Conservation (phyloP, 2,113 vertebrate genomes). For the Festucalex cinctus region DNA sequence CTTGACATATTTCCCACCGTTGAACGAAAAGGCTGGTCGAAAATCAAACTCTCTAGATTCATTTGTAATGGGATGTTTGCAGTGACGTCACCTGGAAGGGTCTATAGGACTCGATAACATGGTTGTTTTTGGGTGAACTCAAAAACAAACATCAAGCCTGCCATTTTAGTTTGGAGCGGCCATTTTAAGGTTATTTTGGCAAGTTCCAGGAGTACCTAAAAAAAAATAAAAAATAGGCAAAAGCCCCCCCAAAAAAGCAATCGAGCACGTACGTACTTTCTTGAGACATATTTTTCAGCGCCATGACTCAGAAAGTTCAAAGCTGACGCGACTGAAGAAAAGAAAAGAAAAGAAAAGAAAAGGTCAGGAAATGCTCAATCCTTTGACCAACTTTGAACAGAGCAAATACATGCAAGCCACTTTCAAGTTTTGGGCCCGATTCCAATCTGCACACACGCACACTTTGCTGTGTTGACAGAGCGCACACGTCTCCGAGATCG, state of each 20-base stretch:
- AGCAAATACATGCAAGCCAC: conserved; percentile 58
- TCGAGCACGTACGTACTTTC: not conserved
- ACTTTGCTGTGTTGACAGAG: conserved; percentile 54
- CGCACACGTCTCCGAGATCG: conserved; percentile 45
- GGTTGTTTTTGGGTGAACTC: too few relatives aligned
- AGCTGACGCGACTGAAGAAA: conserved; percentile 56
- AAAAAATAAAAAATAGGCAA: too few relatives aligned
- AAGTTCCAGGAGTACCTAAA: not conserved
- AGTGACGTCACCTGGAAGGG: too few relatives aligned
- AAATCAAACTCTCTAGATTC: too few relatives aligned
- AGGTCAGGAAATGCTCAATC: conserved; percentile 50
- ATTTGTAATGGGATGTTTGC: too few relatives aligned
- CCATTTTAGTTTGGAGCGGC: too few relatives aligned
- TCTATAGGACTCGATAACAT: too few relatives aligned
- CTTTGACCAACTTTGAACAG: conserved; percentile 41
- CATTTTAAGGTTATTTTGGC: not conserved
- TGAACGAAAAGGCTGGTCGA: too few relatives aligned
- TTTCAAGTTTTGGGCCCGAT: conserved; percentile 54
- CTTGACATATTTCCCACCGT: too few relatives aligned
- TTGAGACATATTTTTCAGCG: conserved; percentile 24
- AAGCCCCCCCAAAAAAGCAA: too few relatives aligned
- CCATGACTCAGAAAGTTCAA: conserved; percentile 58
- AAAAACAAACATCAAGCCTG: too few relatives aligned
- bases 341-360: conserved; percentile 55
- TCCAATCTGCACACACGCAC: conserved; percentile 39